Evolutionary conservation across 1,140 invertebrate genomes (phyloP), one percentile per base, ranked within the genome.

Genomic region (Drosophila pseudoobscura): DNA sequence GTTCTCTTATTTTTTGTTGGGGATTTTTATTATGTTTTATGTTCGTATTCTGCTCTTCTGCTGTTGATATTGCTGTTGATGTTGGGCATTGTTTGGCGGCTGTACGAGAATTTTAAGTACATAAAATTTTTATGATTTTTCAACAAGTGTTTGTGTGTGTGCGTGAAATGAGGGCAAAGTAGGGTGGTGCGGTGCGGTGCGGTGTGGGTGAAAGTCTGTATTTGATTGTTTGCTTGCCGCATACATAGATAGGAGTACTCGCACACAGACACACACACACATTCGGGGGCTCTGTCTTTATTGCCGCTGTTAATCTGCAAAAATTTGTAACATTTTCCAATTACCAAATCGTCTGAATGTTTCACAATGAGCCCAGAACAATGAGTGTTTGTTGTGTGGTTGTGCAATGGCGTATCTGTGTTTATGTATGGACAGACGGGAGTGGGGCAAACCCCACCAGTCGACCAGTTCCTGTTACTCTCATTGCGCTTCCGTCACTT

Each of bases 41-140:
- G 53, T 44, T 29, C 43, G 45, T 11, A 13, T 51, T 5, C 8
- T 31, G 29, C 29, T 8, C 7, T 26, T 39, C 17, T 52, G 17
- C 50, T 43, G 47, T 59, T 63, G 46, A 31, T 60, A 26, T 45
- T 63, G n/a, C 55, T 51, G 59, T 58, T 62, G 39, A 44, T 70
- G 43, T 62, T 47, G 59, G 53, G 44, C 79, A 83, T 83, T 78
- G 78, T 78, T 83, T 78, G 63, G 59, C 35, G 59, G 79, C 80
- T 64, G 69, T 78, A 83, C 83, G 64, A 75, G 83, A 70, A 66
- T 75, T 85, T 76, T 65, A 80, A 77, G 80, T 75, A 77, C 73
- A 80, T 84, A 35, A 85, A 77, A 77, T 65, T 80, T 76, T 70
- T 77, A 80, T 84, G 77, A 75, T 71, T 74, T 61, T 63, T 76